Evolutionary conservation across 1,140 invertebrate species (phyloP).

Genomic region (Oncopeltus fasciatus): DNA sequence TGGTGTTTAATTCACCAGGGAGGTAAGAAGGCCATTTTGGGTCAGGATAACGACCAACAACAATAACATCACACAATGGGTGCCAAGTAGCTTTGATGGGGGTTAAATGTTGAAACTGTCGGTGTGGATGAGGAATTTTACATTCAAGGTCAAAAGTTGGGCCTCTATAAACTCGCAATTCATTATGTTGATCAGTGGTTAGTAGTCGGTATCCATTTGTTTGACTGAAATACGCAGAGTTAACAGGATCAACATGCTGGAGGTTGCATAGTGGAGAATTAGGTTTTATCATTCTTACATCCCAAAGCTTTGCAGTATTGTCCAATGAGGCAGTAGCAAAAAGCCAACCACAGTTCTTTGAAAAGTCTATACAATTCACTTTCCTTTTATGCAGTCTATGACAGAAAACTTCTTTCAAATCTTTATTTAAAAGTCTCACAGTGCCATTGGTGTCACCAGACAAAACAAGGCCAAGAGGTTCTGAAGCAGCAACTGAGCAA

Average conservation of each 20-base stretch:
- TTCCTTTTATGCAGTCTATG: constrained; percentile 15
- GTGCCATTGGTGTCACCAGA: constrained; percentile 12
- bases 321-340: constrained; percentile 18
- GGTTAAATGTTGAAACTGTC: constrained; percentile 22
- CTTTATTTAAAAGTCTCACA: constrained; percentile 9
- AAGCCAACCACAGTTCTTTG: neutral
- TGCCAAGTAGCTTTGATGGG: constrained; percentile 23
- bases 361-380: constrained; percentile 13
- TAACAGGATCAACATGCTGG: constrained; percentile 9
- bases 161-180: constrained; percentile 18
- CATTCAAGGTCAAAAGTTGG: constrained; percentile 14
- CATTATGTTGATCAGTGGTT: constrained; percentile 19
- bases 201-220: constrained; percentile 17
- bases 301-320: constrained; percentile 20
- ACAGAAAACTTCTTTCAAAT: constrained; percentile 7
- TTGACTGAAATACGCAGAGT: constrained; percentile 19
- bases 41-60: constrained; percentile 20
- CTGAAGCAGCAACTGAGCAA: constrained; percentile 7
- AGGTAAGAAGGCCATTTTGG: neutral
- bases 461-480: constrained; percentile 5
- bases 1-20: neutral
- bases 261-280: constrained; percentile 5
- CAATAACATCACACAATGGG: constrained; percentile 20
- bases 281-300: constrained; percentile 12
- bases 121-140: constrained; percentile 20